Evolutionary conservation across 2,888 invertebrate species (phyloP).

Genomic region (Drosophila leonis): DNA sequence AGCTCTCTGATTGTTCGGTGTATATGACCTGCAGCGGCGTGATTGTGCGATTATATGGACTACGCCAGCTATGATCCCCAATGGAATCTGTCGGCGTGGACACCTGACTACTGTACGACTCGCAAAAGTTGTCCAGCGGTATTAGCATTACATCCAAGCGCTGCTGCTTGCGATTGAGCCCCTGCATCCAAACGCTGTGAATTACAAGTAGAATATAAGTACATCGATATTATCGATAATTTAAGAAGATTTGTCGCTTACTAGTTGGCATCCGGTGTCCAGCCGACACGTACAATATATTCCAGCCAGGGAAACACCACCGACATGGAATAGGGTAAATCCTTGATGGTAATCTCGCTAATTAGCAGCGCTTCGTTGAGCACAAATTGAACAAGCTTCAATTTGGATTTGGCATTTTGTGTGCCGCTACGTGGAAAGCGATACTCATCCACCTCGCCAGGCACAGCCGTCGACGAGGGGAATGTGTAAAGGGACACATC

Average conservation of each 20-base stretch:
- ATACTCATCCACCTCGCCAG: constrained; percentile 93
- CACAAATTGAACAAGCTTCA: constrained; percentile 94
- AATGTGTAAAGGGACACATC: constrained; percentile 96
- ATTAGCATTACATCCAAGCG: constrained; percentile 93
- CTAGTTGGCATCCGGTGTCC: constrained; percentile 96
- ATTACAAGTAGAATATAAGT: not conserved
- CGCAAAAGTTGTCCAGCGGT: constrained; percentile 91
- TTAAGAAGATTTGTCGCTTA: constrained; percentile 86
- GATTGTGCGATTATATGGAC: constrained; percentile 82
- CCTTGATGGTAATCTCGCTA: constrained; percentile 90
- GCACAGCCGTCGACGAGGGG: constrained; percentile 92
- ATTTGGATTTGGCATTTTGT: constrained; percentile 94
- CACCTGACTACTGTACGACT: constrained; percentile 85
- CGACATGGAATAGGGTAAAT: constrained; percentile 91
- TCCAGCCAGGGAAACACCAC: constrained; percentile 97
- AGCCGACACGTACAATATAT: constrained; percentile 97
- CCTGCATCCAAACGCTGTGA: constrained; percentile 94
- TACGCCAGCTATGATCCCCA: constrained; percentile 85
- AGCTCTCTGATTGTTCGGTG: constrained; percentile 89
- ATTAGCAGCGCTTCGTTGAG: constrained; percentile 89
- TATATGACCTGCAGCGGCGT: constrained; percentile 85
- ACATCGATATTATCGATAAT: not conserved
- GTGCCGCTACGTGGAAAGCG: constrained; percentile 96
- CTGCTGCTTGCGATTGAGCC: constrained; percentile 95
- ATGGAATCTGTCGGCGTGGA: constrained; percentile 84